phyloP scores from a whole-genome alignment of 35 echinoderm and acorn worm genomes.

The Ophioderma brevispina region DNA sequence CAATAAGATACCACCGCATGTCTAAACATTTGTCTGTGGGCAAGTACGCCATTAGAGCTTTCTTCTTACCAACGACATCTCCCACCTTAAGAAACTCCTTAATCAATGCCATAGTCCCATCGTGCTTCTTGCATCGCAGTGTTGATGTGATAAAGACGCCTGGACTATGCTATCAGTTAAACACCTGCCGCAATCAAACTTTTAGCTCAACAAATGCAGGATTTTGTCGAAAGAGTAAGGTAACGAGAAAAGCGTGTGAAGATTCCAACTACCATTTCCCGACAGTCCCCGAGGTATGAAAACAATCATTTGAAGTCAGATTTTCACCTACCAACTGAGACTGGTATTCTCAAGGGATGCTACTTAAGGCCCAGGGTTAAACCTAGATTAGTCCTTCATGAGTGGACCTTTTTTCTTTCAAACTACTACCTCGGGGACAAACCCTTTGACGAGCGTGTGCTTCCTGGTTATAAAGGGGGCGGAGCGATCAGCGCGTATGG shows the following conservation, averaged over 20 bases:
- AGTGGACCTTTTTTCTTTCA: no score
- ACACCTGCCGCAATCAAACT: conserved; percentile 72
- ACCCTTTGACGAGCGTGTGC: no score
- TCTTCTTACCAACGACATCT: conserved; percentile 88
- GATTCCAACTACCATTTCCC: conserved; percentile 17
- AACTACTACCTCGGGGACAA: no score
- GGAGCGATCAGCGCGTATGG: no score
- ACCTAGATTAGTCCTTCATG: no score
- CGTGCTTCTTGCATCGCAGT: conserved; percentile 54
- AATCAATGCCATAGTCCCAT: conserved; percentile 68
- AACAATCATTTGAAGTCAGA: no score
- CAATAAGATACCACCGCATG: conserved; percentile 65
- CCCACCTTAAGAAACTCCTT: conserved; percentile 56
- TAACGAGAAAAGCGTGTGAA: neutral
- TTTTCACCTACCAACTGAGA: no score
- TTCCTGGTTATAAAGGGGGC: no score
- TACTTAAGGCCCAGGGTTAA: no score
- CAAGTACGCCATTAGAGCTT: conserved; percentile 83
- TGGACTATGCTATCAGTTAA: conserved; percentile 73
- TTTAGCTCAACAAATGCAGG: conserved; percentile 26
- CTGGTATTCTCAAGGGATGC: no score
- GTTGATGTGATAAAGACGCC: conserved; percentile 55
- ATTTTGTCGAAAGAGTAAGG: neutral
- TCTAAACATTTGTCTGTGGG: conserved; percentile 70
- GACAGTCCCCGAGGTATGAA: no score